phyloP scores from a whole-genome alignment of 2,888 invertebrate genomes.

The Choreutis nemorana region DNA sequence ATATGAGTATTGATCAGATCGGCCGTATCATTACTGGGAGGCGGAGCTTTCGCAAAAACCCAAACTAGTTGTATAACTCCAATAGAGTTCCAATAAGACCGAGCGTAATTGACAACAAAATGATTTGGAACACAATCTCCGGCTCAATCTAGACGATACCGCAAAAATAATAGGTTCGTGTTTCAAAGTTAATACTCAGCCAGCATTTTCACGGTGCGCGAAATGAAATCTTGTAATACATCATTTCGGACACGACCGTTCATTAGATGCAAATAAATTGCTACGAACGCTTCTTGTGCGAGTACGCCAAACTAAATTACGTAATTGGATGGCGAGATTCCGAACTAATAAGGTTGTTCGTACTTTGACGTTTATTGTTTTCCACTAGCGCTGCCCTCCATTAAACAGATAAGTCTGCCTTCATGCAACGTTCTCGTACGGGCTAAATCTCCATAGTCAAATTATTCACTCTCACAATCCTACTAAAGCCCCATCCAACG shows the following conservation, averaged over 20 bases:
- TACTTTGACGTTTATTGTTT: too few relatives aligned
- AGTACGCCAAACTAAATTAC: too few relatives aligned
- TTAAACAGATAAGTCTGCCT: too few relatives aligned
- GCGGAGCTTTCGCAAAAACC: conserved; percentile 8
- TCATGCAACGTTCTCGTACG: not conserved
- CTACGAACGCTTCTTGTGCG: conserved; percentile 26
- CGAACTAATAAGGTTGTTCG: too few relatives aligned
- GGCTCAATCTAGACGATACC: conserved; percentile 17
- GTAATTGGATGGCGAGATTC: too few relatives aligned
- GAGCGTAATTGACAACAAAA: conserved; percentile 20
- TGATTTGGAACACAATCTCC: conserved; percentile 16
- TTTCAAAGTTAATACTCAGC: conserved; percentile 15
- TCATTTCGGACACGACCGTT: conserved; percentile 27
- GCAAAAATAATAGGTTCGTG: conserved; percentile 14
- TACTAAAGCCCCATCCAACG: conserved; percentile 40
- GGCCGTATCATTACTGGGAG: too few relatives aligned
- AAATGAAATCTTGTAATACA: conserved; percentile 32
- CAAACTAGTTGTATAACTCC: conserved; percentile 10
- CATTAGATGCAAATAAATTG: conserved; percentile 47
- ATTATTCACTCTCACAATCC: conserved; percentile 61
- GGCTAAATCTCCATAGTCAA: conserved; percentile 51
- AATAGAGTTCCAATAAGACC: conserved; percentile 11
- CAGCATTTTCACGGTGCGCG: conserved; percentile 15
- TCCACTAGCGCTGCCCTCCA: too few relatives aligned
- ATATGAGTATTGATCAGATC: too few relatives aligned